Base-by-base conservation (phyloP, 2,113 vertebrate species). In the Grallaria varia region DNA sequence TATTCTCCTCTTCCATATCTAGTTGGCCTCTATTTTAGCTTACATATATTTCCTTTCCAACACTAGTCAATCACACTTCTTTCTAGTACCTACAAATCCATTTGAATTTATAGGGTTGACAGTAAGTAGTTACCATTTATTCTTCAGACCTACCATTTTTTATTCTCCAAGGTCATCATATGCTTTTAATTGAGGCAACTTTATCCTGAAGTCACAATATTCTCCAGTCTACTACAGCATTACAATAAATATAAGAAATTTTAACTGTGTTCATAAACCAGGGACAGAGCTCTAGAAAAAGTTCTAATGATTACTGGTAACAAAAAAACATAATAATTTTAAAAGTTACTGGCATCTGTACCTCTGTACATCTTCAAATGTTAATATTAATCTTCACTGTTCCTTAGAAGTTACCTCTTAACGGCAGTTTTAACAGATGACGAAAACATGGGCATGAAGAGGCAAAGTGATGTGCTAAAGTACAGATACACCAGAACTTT, bases 251-350 rank as follows among this genome's bases (percentile, higher is more conserved):
- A 16, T 2, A 58, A 66, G 23, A 50, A 71, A 87, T 49, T 80
- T 80, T 27, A 60, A 28, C 7, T 21, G 13, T 22, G 17, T 75
- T 77, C 4, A 9, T 24, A 42, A 12, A 84, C 4, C n/a, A 68
- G 21, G 8, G 33, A 47, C 8, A 52, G 4, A 85, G 49, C 15
- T 80, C 81, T 50, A 69, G 30, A 74, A 55, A 84, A 72, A 75
- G 16, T 23, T 59, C 33, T 47, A 64, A 72, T 33, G 5, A 75
- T 35, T 75, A 55, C 12, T 30, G 59, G 28, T 8, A 84, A 78
- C 13, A 71, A 71, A 68, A 50, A 7, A 0, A 0, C 7, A n/a
- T 25, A 18, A 2, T 4, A 17, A 78, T 28, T 45, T 5, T 2
- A 52, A 75, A 82, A 82, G 47, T 22, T 0, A 31, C 17, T 39